Evolutionary conservation across 2,113 vertebrate species (phyloP).

Genomic region (Passer montanus): DNA sequence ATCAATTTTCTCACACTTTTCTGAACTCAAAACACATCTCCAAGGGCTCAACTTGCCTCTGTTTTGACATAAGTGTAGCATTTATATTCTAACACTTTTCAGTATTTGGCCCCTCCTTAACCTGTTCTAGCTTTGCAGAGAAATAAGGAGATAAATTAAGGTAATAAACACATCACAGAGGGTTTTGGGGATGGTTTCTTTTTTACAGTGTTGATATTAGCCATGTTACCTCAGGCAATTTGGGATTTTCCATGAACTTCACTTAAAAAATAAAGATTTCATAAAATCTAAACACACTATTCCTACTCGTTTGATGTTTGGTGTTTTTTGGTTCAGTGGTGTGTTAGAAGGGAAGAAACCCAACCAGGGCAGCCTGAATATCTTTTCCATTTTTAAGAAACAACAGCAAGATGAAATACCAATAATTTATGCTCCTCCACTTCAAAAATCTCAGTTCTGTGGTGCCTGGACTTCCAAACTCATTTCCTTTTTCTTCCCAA

Average conservation of each 20-base stretch:
- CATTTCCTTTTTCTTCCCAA: not conserved
- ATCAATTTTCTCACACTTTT: not conserved
- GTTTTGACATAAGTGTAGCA: not conserved
- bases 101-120: not conserved
- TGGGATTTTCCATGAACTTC: not conserved
- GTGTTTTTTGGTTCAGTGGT: not conserved
- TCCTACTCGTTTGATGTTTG: not conserved
- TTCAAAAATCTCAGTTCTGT: not conserved
- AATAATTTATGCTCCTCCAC: not conserved
- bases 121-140: not conserved
- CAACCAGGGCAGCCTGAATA: not conserved
- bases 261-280: not conserved
- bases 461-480: not conserved
- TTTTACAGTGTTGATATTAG: not conserved
- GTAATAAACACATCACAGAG: not conserved
- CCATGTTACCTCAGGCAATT: rapidly evolving
- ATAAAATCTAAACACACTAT: not conserved
- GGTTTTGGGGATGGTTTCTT: rapidly evolving
- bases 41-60: not conserved
- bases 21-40: not conserved
- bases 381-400: not conserved
- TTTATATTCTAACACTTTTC: not conserved
- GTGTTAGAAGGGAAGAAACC: not conserved
- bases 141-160: not conserved
- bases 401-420: not conserved